phyloP scores from a whole-genome alignment of 2,888 invertebrate species.

The Colostygia pectinataria region DNA sequence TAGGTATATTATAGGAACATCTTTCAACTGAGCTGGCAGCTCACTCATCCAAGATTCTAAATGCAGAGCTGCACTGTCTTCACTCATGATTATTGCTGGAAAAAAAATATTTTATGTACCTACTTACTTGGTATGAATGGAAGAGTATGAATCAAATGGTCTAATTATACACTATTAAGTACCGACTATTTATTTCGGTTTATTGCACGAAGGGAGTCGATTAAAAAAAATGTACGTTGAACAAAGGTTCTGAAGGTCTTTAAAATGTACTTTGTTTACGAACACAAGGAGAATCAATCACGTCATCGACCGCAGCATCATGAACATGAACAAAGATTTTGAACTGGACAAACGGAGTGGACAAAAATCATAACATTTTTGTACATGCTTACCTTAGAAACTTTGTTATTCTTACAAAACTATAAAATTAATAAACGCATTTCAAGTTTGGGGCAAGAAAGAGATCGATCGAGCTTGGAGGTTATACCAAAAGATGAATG shows the following conservation, averaged over 20 bases:
- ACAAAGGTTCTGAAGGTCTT: conserved; percentile 23
- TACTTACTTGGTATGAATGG: too few species aligned
- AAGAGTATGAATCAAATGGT: too few species aligned
- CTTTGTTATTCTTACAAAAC: too few species aligned
- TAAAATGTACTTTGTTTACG: not conserved
- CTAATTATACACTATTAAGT: too few species aligned
- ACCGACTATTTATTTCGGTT: conserved; percentile 6
- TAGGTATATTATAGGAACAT: conserved; percentile 86
- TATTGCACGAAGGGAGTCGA: conserved; percentile 19
- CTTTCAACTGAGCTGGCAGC: conserved; percentile 82
- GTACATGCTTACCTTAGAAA: too few species aligned
- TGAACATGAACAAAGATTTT: too few species aligned
- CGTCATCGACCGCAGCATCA: conserved; percentile 15
- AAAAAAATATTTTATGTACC: conserved; percentile 25
- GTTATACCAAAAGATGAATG: too few species aligned
- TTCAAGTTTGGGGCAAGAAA: too few species aligned
- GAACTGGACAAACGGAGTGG: too few species aligned
- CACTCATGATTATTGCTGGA: conserved; percentile 61
- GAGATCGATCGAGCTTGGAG: too few species aligned
- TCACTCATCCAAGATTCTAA: conserved; percentile 88
- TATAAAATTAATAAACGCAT: too few species aligned
- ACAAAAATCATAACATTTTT: too few species aligned
- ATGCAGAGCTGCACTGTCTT: conserved; percentile 50
- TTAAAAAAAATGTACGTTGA: conserved; percentile 22
- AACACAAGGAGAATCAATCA: conserved; percentile 13